Conservation (phyloP, 2,113 vertebrate species). For the Microcebus jonahi region DNA sequence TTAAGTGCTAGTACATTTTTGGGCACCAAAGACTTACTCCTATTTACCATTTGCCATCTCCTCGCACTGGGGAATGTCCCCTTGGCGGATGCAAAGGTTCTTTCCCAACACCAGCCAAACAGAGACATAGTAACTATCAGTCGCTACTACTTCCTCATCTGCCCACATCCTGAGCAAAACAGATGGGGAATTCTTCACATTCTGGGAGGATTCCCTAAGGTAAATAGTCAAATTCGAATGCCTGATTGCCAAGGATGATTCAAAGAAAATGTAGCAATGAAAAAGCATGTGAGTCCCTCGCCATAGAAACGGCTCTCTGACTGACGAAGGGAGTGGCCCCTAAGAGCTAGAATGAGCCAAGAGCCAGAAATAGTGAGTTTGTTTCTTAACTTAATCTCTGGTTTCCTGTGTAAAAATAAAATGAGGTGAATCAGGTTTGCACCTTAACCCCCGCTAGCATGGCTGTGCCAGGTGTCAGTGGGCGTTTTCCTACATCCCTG, state of each 20-base stretch:
- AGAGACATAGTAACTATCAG: constrained; percentile 25
- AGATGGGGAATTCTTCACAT: constrained; percentile 71
- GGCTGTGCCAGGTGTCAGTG: neutral
- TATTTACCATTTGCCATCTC: neutral
- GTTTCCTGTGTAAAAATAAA: constrained; percentile 48
- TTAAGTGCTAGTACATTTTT: too few relatives aligned
- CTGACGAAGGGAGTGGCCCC: neutral
- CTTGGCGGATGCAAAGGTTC: constrained; percentile 45
- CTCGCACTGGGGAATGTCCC: neutral
- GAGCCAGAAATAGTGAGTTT: neutral
- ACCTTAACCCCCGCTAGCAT: neutral
- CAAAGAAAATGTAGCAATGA: constrained; percentile 46
- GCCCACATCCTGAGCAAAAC: constrained; percentile 67
- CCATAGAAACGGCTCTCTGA: neutral
- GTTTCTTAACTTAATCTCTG: constrained; percentile 36
- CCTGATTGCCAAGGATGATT: constrained; percentile 34
- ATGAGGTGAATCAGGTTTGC: neutral
- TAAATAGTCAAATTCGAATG: constrained; percentile 39
- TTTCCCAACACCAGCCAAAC: constrained; percentile 57
- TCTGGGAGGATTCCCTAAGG: constrained; percentile 49
- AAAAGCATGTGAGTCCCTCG: neutral
- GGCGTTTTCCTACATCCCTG: neutral
- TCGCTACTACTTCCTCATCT: constrained; percentile 47
- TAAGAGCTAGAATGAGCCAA: constrained; percentile 17
- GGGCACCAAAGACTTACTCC: neutral